Evolutionary conservation across 2,113 vertebrate genomes (phyloP).

Genomic region (Macrotis lagotis): DNA sequence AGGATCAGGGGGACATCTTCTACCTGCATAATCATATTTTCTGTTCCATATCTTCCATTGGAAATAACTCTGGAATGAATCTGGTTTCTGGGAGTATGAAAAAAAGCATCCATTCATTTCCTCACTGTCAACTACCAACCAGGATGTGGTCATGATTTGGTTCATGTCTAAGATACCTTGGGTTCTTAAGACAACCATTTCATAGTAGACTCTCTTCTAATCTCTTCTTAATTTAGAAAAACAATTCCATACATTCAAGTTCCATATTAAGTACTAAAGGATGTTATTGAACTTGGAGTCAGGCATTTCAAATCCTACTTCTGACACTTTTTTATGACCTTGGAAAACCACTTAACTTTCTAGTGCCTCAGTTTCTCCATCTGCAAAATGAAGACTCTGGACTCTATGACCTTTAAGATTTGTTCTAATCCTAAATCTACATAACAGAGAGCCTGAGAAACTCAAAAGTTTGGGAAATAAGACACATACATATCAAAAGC

Average conservation of each 20-base stretch:
- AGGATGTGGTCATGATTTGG: background rate
- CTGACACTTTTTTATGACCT: background rate
- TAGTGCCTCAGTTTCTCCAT: background rate
- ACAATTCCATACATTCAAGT: background rate
- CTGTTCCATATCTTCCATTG: background rate
- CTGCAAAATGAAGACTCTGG: background rate
- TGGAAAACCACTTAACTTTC: background rate
- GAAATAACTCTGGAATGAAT: background rate
- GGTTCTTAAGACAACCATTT: background rate
- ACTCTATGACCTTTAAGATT: background rate
- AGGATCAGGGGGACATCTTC: slow-evolving; percentile 9
- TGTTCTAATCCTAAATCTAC: background rate
- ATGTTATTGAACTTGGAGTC: background rate
- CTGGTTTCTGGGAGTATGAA: background rate
- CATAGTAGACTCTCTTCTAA: background rate
- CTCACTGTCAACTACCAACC: background rate
- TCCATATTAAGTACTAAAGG: background rate
- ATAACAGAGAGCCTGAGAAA: background rate
- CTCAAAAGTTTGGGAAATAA: background rate
- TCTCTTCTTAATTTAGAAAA: background rate
- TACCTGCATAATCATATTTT: background rate
- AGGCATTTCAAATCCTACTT: background rate
- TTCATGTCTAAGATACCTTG: background rate
- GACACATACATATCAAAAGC: background rate
- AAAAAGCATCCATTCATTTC: background rate